Evolutionary conservation across 2,797 vertebrate species (phyloP).

Genomic region (Anolis apletophallus): DNA sequence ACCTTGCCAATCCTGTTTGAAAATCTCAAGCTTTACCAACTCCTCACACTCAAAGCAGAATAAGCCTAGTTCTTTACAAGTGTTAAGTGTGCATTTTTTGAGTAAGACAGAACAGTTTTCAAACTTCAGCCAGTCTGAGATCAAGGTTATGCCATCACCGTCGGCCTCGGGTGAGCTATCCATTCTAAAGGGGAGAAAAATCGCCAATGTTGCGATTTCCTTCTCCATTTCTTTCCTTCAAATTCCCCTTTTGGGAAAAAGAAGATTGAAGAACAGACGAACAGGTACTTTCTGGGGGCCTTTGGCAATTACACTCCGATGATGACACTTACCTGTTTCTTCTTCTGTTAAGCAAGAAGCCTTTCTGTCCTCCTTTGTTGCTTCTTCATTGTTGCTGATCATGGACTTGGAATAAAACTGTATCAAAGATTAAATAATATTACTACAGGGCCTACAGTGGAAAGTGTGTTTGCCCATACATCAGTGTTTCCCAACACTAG

Average conservation of each 20-base stretch:
- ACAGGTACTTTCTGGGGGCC: conserved; percentile 5
- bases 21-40: neutral
- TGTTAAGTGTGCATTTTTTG: neutral
- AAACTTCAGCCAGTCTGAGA: conserved; percentile 17
- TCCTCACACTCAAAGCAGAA: neutral
- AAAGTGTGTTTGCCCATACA: neutral
- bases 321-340: neutral
- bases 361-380: neutral
- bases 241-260: conserved; percentile 6
- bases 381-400: neutral
- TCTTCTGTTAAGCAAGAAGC: neutral
- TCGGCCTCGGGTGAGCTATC: conserved; percentile 27
- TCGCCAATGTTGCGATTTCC: conserved; percentile 23
- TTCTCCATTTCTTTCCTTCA: neutral
- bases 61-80: neutral
- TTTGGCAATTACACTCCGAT: neutral
- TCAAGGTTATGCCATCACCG: neutral
- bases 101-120: neutral
- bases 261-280: conserved; percentile 20
- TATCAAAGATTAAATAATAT: conserved; percentile 42
- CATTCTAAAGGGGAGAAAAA: neutral
- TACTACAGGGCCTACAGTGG: neutral
- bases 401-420: conserved; percentile 16
- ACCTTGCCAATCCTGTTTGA: too few relatives aligned
- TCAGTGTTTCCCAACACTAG: too few relatives aligned